Evolutionary conservation across 1,140 invertebrate genomes (phyloP).

Genomic region (Drosophila repletoides): DNA sequence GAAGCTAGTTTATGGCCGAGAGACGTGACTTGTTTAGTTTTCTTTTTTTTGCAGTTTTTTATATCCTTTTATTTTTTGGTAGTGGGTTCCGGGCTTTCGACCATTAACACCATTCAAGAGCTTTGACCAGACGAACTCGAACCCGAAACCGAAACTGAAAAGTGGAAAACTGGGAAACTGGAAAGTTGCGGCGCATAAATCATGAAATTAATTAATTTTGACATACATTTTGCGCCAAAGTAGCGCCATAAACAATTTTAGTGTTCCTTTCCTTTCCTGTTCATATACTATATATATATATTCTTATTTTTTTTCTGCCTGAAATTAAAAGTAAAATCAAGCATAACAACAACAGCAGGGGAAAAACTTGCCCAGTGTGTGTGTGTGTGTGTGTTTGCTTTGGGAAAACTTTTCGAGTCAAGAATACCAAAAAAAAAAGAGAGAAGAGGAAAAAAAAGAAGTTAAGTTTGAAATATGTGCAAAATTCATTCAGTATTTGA

Average conservation of each 20-base stretch:
- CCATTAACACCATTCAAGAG: conserved; percentile 28
- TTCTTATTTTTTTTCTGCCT: conserved; percentile 6
- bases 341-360: conserved; percentile 42
- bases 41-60: not conserved
- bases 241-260: conserved; percentile 67
- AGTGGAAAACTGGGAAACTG: conserved; percentile 31
- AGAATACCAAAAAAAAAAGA: conserved; percentile 9
- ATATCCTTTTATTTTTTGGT: not conserved
- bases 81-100: not conserved
- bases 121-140: conserved; percentile 26
- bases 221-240: conserved; percentile 73
- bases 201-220: conserved; percentile 82
- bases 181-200: conserved; percentile 74
- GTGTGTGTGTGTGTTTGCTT: not conserved
- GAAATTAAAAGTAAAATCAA: conserved; percentile 77
- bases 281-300: not conserved
- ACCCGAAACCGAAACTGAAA: not conserved
- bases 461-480: conserved; percentile 77
- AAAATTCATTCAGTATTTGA: conserved; percentile 78
- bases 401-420: conserved; percentile 22
- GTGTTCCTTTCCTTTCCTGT: conserved; percentile 34
- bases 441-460: conserved; percentile 20
- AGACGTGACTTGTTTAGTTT: conserved; percentile 67
- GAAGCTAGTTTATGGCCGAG: conserved; percentile 41
- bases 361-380: conserved; percentile 36